Percentiles rank a stretch among this genome's conserved stretches.
These are phyloP conservation scores for Hoplostethus atlanticus DNA, from an alignment of 2,797 vertebrate species.

Conservation along the genomic window DNA sequence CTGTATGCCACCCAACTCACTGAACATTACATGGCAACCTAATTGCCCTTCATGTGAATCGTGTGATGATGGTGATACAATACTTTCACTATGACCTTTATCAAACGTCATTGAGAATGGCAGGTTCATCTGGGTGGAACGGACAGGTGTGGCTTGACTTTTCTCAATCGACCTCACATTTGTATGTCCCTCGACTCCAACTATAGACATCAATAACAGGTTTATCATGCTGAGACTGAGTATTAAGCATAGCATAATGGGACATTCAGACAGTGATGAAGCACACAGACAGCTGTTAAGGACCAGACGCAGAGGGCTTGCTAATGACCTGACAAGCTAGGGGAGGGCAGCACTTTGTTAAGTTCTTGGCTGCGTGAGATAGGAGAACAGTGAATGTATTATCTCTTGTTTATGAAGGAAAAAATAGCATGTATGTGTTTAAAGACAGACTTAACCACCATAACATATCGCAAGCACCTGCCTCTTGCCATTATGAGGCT, in stretches of 20 bases:
- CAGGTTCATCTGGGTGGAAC: conserved; percentile 40
- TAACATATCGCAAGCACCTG: not conserved
- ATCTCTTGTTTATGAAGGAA: conserved; percentile 30
- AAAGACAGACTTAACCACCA: not conserved
- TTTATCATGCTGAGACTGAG: conserved; percentile 76
- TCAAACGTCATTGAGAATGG: conserved; percentile 46
- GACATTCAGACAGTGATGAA: conserved; percentile 73
- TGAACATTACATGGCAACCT: conserved; percentile 27
- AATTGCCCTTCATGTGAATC: conserved; percentile 46
- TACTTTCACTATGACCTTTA: conserved; percentile 65
- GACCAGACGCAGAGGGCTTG: conserved; percentile 61
- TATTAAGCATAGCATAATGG: conserved; percentile 75
- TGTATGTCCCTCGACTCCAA: conserved; percentile 60
- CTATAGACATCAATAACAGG: conserved; percentile 67
- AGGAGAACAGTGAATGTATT: conserved; percentile 22
- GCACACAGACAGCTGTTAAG: conserved; percentile 73
- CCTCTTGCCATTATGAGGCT: not conserved
- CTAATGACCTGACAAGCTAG: conserved; percentile 69
- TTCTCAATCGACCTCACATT: conserved; percentile 60
- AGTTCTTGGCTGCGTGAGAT: conserved; percentile 6
- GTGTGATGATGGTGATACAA: conserved; percentile 25
- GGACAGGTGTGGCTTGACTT: conserved; percentile 63
- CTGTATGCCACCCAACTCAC: conserved; percentile 17
- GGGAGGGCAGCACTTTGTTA: conserved; percentile 26
- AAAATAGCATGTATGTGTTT: not conserved